Base-by-base conservation (phyloP, 1,140 invertebrate species). In the Drosophila azteca region DNA sequence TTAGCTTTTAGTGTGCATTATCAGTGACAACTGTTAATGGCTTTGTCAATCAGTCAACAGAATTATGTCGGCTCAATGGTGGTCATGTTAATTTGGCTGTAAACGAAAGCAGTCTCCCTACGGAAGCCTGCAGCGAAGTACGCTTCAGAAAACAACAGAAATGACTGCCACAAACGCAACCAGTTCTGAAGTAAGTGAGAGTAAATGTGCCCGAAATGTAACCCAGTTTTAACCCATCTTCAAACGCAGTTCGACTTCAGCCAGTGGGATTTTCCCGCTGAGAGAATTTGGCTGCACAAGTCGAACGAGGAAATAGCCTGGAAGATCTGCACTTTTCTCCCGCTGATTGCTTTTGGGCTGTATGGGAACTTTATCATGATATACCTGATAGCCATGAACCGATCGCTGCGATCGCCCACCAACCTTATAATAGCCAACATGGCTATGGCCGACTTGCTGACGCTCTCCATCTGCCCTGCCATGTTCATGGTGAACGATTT, bases 351-450 rank as follows among this genome's bases (percentile, higher is more conserved):
- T 0, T 89, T 94, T 24, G 96, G 96, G 0, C 92, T 97, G 11
- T 92, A 95, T 41, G 94, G 95, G 0, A 97, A 97, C 88, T 89
- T 94, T 6, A 91, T 95, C 1, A 94, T 97, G 9, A 92, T 97
- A 3, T 92, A 94, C 48, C 93, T 96, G 0, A 93, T 97, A 15
- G 64, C 94, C 0, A 93, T 92, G n/a, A 94, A 95, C 78, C 93
- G 94, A 71, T 93, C 95, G 68, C 93, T 97, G 57, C 93, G 94
- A 61, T 95, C 95, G n/a, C 94, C 96, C 0, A 96, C 96, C 3
- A 97, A 97, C 92, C 92, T 96, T 29, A 93, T 97, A 22, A 95
- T 98, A 8, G 94, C 95, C 26, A 97, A 96, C 75, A 94, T 97
- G 93, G 96, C 96, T 0, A 77, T 95, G 3, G 95, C 96, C 0